Percentiles rank a stretch among this genome's conserved stretches.
These are phyloP conservation scores for Antheraea assamensis DNA, from an alignment of 2,888 invertebrate genomes.

Conservation along the genomic window DNA sequence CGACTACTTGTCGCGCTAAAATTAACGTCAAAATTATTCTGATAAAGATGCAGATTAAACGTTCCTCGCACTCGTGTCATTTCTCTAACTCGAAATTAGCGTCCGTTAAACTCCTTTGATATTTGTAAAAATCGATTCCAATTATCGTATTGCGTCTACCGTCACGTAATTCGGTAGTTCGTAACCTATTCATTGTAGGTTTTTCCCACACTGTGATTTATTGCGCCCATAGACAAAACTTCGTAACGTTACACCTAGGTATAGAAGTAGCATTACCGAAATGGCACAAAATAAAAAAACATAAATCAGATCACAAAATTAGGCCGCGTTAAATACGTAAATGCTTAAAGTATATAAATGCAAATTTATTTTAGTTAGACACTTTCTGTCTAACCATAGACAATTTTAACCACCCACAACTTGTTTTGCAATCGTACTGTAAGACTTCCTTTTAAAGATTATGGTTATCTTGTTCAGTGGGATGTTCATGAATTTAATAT, in stretches of 20 bases:
- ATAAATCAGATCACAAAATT: conserved; percentile 22
- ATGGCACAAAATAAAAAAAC: conserved; percentile 23
- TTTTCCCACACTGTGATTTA: no score
- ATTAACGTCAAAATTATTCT: no score
- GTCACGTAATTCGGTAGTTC: no score
- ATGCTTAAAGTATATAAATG: not conserved
- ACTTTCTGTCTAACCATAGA: not conserved
- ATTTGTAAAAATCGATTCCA: no score
- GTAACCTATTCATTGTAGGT: not conserved
- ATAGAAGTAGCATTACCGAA: not conserved
- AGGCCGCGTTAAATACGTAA: not conserved
- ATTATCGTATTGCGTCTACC: no score
- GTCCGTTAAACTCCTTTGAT: no score
- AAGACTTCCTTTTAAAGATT: not conserved
- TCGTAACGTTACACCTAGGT: no score
- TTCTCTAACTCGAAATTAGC: no score
- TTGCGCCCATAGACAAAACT: no score
- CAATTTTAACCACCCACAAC: not conserved
- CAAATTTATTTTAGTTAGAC: not conserved
- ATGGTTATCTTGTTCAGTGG: not conserved
- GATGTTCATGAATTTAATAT: not conserved
- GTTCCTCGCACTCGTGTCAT: no score
- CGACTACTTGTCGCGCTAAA: no score
- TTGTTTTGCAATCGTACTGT: not conserved
- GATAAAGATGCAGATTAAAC: no score